Conservation (phyloP, 2,797 vertebrate genomes). For the Sciurus vulgaris region DNA sequence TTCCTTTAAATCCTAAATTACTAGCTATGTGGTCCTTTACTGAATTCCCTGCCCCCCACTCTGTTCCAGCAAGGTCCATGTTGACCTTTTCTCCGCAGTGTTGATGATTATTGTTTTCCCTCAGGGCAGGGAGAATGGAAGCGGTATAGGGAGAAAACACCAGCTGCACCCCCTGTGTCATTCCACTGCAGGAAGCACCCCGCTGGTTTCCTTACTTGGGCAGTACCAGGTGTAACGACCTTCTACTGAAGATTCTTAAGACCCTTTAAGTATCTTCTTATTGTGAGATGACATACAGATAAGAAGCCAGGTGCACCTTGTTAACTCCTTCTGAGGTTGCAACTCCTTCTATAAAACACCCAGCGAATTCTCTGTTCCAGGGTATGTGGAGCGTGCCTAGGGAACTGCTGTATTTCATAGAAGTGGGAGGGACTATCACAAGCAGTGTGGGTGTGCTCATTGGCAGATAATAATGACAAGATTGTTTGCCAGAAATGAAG, state of each 20-base stretch:
- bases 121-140: not conserved
- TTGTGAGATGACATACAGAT: not conserved
- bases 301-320: not conserved
- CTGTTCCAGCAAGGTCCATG: rapidly evolving
- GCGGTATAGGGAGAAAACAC: not conserved
- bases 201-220: not conserved
- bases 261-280: not conserved
- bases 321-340: not conserved
- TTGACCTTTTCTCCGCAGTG: no score
- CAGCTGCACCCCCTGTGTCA: no score
- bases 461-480: not conserved
- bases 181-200: not conserved
- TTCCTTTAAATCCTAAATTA: not conserved
- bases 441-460: not conserved
- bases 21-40: not conserved
- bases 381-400: not conserved
- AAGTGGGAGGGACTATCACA: not conserved
- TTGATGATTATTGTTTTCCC: not conserved
- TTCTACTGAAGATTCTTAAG: not conserved
- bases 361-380: not conserved
- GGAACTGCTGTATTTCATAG: not conserved
- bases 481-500: not conserved
- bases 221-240: not conserved
- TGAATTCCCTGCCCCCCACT: not conserved
- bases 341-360: not conserved